Evolutionary conservation across 2,888 invertebrate species (phyloP).

Genomic region (Oscheius onirici): DNA sequence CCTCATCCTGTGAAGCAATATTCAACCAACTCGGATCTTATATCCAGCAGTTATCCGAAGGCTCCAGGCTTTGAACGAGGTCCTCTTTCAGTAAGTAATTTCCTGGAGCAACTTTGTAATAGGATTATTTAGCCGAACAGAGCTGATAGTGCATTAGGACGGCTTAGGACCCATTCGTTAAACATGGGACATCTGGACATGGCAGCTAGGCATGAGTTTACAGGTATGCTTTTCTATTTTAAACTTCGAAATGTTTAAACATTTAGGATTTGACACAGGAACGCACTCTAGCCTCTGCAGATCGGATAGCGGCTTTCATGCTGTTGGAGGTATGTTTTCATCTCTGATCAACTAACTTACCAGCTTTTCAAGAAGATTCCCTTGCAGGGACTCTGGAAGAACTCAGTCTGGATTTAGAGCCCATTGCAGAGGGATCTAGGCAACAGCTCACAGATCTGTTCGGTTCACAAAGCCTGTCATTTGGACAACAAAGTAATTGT

Average conservation of each 20-base stretch:
- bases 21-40: constrained; percentile 41
- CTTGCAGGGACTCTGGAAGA: constrained; percentile 50
- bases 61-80: constrained; percentile 64
- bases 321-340: constrained; percentile 35
- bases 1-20: constrained; percentile 17
- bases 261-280: constrained; percentile 38
- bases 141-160: constrained; percentile 37
- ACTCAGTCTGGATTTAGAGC: constrained; percentile 53
- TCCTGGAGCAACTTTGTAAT: neutral
- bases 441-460: constrained; percentile 25
- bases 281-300: constrained; percentile 51
- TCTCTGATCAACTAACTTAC: neutral
- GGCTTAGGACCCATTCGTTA: constrained; percentile 55
- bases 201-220: constrained; percentile 35
- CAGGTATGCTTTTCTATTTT: neutral
- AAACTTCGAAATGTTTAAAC: neutral
- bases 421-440: constrained; percentile 46
- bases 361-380: constrained; percentile 18
- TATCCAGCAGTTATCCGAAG: constrained; percentile 54
- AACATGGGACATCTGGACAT: constrained; percentile 61
- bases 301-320: constrained; percentile 57
- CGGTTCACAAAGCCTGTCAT: constrained; percentile 8
- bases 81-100: constrained; percentile 49
- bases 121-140: constrained; percentile 38
- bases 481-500: constrained; percentile 30